Conservation (phyloP, 1,140 invertebrate species). For the Aphelenchoides avenae region DNA sequence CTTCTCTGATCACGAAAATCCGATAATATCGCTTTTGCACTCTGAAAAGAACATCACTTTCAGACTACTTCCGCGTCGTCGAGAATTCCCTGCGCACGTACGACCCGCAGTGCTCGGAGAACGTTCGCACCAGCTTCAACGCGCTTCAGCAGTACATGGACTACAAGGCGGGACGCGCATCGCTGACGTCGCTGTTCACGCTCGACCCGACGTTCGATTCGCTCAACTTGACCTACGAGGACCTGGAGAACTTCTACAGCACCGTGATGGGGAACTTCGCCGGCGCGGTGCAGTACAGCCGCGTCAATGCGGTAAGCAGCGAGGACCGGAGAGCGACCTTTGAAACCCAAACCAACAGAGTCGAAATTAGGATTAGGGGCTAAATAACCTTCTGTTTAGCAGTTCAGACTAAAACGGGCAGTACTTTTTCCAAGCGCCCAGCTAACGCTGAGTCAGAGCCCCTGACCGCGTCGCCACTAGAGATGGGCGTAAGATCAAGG, state of each 20-base stretch:
- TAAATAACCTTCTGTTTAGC: background rate
- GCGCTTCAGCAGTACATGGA: background rate
- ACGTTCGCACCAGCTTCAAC: constrained; percentile 15
- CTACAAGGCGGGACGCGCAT: constrained; percentile 7
- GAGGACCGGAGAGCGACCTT: background rate
- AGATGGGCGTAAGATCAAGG: background rate
- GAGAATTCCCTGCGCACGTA: constrained; percentile 19
- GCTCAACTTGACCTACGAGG: constrained; percentile 2
- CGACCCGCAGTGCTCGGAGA: constrained; percentile 9
- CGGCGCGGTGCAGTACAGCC: constrained; percentile 12
- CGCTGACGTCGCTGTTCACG: constrained; percentile 1
- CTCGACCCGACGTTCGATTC: constrained; percentile 4
- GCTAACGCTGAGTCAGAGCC: background rate
- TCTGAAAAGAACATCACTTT: too few relatives aligned
- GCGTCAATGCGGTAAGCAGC: constrained; percentile 23
- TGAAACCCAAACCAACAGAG: background rate
- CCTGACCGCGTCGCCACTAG: background rate
- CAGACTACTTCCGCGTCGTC: constrained; percentile 13
- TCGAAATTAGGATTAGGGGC: background rate
- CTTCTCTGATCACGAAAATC: too few relatives aligned
- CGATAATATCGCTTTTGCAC: too few relatives aligned
- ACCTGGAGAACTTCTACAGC: constrained; percentile 11
- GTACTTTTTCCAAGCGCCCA: background rate
- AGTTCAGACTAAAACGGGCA: background rate
- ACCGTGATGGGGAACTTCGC: constrained; percentile 10